A percentile compares a stretch with the other conserved stretches of the same genome.
These are phyloP conservation scores for Eugnorisma glareosa DNA, from an alignment of 2,888 invertebrate genomes.

Conservation along the genomic window DNA sequence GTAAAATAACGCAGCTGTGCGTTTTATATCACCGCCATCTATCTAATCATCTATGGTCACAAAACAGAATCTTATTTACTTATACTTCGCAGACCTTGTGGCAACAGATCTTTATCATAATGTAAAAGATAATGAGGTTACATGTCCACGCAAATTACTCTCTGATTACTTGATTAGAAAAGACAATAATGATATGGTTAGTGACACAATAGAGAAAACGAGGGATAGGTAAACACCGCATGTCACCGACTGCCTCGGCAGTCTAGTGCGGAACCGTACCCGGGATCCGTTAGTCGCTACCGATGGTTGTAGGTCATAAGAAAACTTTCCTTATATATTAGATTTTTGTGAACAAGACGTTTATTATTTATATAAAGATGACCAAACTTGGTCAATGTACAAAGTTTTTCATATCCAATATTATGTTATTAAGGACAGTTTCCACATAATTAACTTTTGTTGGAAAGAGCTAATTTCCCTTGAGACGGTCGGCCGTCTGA, in stretches of 20 bases:
- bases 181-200: background rate
- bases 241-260: too few species aligned
- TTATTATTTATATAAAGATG: slow-evolving; percentile 9
- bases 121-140: slow-evolving; percentile 46
- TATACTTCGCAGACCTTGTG: slow-evolving; percentile 12
- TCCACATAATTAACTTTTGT: slow-evolving; percentile 58
- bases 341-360: background rate
- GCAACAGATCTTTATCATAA: slow-evolving; percentile 12
- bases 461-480: slow-evolving; percentile 69
- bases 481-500: slow-evolving; percentile 51
- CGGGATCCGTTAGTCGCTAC: too few species aligned
- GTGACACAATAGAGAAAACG: background rate
- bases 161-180: slow-evolving; percentile 39
- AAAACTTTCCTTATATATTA: background rate
- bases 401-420: slow-evolving; percentile 38
- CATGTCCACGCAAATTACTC: slow-evolving; percentile 46
- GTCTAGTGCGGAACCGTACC: too few species aligned
- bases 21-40: background rate
- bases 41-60: background rate
- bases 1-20: background rate
- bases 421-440: slow-evolving; percentile 53
- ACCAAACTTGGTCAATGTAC: slow-evolving; percentile 14
- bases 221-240: background rate
- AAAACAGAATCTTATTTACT: slow-evolving; percentile 10
- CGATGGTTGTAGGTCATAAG: background rate